A percentile compares a stretch with the other conserved stretches of the same genome.
Evolutionary conservation across 2,113 vertebrate species (phyloP).

Genomic region (Syrmaticus mikado): DNA sequence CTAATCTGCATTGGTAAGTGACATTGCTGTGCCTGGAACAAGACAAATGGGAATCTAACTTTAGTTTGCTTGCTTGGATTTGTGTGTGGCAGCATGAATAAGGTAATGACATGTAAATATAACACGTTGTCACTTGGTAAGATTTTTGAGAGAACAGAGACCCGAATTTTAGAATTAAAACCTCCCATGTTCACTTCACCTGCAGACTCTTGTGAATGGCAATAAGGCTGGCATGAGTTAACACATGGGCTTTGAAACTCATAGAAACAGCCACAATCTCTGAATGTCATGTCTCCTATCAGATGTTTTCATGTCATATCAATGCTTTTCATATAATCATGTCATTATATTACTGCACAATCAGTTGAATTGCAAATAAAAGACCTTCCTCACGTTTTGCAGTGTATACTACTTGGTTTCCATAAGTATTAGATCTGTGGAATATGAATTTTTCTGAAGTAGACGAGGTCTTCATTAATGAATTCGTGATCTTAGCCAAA

Average conservation of each 20-base stretch:
- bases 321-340: too few species aligned
- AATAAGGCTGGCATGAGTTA: neutral
- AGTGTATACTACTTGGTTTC: neutral
- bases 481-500: neutral
- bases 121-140: neutral
- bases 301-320: neutral
- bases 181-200: neutral
- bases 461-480: neutral
- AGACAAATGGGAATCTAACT: neutral
- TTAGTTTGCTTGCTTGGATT: neutral
- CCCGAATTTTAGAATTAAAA: neutral
- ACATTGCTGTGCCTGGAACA: neutral
- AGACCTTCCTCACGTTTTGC: neutral
- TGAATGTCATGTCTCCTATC: neutral
- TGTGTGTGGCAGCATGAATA: neutral
- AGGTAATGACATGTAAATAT: neutral
- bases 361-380: neutral
- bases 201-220: neutral
- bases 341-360: neutral
- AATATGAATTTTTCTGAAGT: neutral
- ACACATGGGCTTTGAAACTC: neutral
- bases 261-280: accelerated
- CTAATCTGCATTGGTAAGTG: neutral
- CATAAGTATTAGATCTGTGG: neutral
- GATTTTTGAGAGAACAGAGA: neutral